A percentile compares a stretch with the other conserved stretches of the same genome.
phyloP scores from a whole-genome alignment of 1,140 invertebrate species.

The Drosophila setifemur region DNA sequence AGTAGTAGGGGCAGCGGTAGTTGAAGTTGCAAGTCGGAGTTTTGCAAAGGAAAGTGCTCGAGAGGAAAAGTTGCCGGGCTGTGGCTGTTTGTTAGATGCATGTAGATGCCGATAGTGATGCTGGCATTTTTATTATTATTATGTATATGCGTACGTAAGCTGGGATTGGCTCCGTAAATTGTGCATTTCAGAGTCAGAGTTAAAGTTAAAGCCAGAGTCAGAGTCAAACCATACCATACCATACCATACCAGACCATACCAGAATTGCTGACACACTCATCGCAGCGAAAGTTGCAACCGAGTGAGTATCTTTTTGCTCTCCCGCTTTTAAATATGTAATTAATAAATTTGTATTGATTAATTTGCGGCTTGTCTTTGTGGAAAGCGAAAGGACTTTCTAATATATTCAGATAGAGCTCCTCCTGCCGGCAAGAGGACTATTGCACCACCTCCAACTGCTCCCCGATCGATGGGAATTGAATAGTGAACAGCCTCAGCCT shows the following conservation, averaged over 20 bases:
- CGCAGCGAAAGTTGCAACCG: constrained; percentile 42
- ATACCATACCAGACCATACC: constrained; percentile 13
- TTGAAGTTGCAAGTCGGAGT: constrained; percentile 1
- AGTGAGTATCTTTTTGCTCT: background rate
- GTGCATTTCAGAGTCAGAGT: constrained; percentile 29
- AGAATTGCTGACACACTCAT: constrained; percentile 47
- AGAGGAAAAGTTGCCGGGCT: constrained; percentile 50
- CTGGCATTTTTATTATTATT: constrained; percentile 53
- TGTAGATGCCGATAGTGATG: constrained; percentile 40
- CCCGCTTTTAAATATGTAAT: constrained; percentile 51
- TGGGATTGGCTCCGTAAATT: constrained; percentile 46
- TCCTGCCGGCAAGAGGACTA: constrained; percentile 22
- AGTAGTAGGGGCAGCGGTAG: constrained; percentile 11
- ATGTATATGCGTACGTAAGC: constrained; percentile 56
- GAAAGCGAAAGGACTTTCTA: constrained; percentile 47
- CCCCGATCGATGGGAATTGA: constrained; percentile 17
- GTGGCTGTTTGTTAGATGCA: background rate
- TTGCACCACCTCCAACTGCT: background rate
- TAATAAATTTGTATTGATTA: constrained; percentile 50
- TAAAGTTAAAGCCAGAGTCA: constrained; percentile 2
- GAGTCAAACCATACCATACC: constrained; percentile 28
- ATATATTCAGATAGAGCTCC: constrained; percentile 21
- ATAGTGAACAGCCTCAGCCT: background rate
- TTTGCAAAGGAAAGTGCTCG: constrained; percentile 31
- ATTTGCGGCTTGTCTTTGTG: constrained; percentile 35